Conservation (phyloP, 2,888 invertebrate species). For the Adineta ricciae region DNA sequence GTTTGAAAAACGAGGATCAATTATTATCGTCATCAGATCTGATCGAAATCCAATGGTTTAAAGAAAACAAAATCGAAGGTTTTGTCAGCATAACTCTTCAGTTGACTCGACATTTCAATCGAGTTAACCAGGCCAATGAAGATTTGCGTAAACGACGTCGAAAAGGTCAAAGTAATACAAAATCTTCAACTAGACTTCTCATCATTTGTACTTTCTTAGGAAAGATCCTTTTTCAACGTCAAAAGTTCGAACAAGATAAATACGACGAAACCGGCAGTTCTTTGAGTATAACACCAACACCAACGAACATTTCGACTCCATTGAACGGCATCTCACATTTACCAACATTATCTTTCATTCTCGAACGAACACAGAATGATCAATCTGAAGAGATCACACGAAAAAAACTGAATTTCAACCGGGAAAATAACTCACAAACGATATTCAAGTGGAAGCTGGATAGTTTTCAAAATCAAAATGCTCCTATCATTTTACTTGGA, state of each 20-base stretch:
- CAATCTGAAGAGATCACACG: neutral
- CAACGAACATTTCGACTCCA: neutral
- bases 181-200: too few species aligned
- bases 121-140: neutral
- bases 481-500: neutral
- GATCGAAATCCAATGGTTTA: conserved; percentile 5
- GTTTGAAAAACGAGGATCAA: neutral
- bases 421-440: neutral
- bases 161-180: neutral
- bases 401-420: neutral
- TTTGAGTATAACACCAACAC: neutral
- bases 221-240: neutral
- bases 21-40: neutral
- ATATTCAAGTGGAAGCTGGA: neutral
- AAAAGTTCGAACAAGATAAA: conserved; percentile 15
- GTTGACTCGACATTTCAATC: neutral
- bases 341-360: neutral
- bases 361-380: neutral
- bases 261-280: neutral
- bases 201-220: too few species aligned
- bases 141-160: neutral
- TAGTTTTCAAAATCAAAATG: neutral
- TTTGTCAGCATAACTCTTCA: neutral
- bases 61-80: neutral
- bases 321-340: neutral